These are phyloP conservation scores for Rotaria magnacalcarata DNA, from an alignment of 2,888 invertebrate species.

Conservation along the genomic window DNA sequence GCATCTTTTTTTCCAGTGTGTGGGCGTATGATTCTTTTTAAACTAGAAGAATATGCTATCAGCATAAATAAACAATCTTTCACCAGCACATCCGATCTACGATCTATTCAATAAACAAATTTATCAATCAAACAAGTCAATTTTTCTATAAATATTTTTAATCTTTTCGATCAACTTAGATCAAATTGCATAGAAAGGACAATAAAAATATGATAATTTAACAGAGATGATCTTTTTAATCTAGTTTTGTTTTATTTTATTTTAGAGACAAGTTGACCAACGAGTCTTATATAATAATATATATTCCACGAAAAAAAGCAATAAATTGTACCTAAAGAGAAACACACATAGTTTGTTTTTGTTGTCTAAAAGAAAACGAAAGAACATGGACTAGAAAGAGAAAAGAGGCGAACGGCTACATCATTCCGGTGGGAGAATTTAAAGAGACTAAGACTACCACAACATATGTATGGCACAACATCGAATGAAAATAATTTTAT, in stretches of 20 bases:
- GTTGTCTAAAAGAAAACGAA: slow-evolving; percentile 26
- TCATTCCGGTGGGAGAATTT: slow-evolving; percentile 1
- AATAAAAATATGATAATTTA: too few relatives aligned
- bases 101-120: too few relatives aligned
- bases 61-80: too few relatives aligned
- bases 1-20: too few relatives aligned
- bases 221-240: background rate
- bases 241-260: background rate
- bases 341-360: slow-evolving; percentile 6
- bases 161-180: too few relatives aligned
- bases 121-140: too few relatives aligned
- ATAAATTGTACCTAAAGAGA: slow-evolving; percentile 29
- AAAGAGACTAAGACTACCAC: slow-evolving; percentile 24
- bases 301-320: slow-evolving; percentile 21
- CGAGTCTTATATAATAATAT: background rate
- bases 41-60: too few relatives aligned
- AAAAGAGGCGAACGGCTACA: background rate
- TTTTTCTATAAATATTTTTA: too few relatives aligned
- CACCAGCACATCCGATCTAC: too few relatives aligned
- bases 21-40: too few relatives aligned
- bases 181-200: too few relatives aligned
- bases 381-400: slow-evolving; percentile 22
- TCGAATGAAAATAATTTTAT: background rate
- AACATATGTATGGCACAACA: slow-evolving; percentile 31
- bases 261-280: slow-evolving; percentile 14